Percentiles rank a stretch among this genome's conserved stretches.
phyloP scores from a whole-genome alignment of 2,888 invertebrate genomes.

The Rapana venosa region DNA sequence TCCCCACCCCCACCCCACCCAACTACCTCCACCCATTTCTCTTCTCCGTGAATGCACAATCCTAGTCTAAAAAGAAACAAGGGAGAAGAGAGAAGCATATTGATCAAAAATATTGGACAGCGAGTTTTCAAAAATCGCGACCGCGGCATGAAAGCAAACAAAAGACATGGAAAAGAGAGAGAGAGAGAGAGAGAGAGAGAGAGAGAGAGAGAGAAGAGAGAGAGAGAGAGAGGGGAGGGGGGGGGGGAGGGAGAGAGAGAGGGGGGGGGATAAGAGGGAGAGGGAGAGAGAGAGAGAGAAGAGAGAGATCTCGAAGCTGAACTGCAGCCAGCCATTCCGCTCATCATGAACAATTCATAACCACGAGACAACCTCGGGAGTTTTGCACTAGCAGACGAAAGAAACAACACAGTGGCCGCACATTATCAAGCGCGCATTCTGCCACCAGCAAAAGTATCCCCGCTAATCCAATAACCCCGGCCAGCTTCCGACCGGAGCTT shows the following conservation, averaged over 20 bases:
- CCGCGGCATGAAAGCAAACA: not conserved
- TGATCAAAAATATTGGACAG: not conserved
- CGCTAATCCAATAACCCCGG: constrained; percentile 7
- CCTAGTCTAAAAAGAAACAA: not conserved
- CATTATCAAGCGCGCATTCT: not conserved
- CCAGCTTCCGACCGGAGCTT: not conserved
- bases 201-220: not conserved
- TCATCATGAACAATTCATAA: constrained; percentile 5
- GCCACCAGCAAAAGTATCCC: not conserved
- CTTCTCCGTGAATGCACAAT: no score
- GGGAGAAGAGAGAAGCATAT: not conserved
- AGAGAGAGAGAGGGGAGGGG: not conserved
- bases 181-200: not conserved
- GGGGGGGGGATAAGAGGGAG: not conserved
- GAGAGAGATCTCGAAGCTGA: not conserved
- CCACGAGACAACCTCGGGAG: not conserved
- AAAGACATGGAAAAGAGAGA: not conserved
- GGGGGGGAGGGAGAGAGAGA: not conserved
- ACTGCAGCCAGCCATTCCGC: not conserved
- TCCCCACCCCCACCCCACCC: no score
- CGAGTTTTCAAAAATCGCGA: not conserved
- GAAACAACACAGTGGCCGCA: not conserved
- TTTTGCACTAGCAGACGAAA: not conserved
- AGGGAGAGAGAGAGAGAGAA: not conserved
- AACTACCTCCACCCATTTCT: no score